phyloP scores from a whole-genome alignment of 2,888 invertebrate species.

The Frankliniella fusca region DNA sequence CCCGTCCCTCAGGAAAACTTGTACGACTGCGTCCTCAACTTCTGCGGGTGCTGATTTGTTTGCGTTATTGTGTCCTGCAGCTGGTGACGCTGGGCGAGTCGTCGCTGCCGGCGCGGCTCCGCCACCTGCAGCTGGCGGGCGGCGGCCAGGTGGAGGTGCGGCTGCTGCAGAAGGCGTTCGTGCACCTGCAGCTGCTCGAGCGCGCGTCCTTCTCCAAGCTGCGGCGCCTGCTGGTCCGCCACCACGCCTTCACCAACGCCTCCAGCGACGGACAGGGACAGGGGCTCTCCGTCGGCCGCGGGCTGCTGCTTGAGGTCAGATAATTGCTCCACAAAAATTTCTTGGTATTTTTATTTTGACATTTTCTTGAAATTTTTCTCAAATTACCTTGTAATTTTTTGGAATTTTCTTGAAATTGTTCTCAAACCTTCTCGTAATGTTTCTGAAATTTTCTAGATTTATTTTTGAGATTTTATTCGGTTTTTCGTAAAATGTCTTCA shows the following conservation, averaged over 20 bases:
- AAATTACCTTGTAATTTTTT: no score
- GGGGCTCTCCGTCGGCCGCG: conserved; percentile 46
- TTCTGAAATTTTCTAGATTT: no score
- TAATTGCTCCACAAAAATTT: no score
- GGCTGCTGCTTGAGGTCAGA: conserved; percentile 56
- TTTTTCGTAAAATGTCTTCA: no score
- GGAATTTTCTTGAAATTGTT: no score
- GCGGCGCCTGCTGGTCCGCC: conserved; percentile 56
- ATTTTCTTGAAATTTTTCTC: no score
- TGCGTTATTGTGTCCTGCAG: conserved; percentile 40
- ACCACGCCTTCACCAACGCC: conserved; percentile 58
- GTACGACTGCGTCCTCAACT: neutral
- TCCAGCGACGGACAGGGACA: conserved; percentile 42
- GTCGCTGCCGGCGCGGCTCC: conserved; percentile 54
- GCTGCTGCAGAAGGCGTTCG: conserved; percentile 56
- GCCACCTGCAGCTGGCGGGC: conserved; percentile 53
- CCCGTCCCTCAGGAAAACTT: no score
- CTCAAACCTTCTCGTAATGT: no score
- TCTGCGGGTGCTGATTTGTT: neutral
- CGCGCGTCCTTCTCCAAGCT: conserved; percentile 46
- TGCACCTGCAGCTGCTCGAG: conserved; percentile 53
- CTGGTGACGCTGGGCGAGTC: conserved; percentile 48
- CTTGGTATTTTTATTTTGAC: no score
- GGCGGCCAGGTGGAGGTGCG: conserved; percentile 55
- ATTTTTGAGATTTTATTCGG: no score